These are phyloP conservation scores for Bungarus multicinctus DNA, from an alignment of 2,113 vertebrate genomes.

Conservation along the genomic window DNA sequence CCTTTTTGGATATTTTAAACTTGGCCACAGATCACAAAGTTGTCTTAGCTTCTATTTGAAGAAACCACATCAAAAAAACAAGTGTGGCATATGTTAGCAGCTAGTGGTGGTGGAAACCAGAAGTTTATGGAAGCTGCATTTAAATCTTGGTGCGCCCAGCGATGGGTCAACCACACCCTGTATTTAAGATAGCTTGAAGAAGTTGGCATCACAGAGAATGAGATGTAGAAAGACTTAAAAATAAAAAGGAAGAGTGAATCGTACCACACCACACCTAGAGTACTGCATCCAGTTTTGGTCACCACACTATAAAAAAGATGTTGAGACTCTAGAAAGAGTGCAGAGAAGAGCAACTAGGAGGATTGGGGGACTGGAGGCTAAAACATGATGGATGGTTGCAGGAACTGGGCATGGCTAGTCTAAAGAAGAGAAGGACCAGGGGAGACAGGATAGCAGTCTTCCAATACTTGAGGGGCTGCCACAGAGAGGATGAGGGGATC, in stretches of 20 bases:
- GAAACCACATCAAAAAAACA: slow-evolving; percentile 29
- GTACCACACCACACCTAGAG: too few relatives aligned
- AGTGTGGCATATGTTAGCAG: neutral
- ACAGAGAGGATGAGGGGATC: too few relatives aligned
- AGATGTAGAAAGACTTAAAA: neutral
- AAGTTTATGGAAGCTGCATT: neutral
- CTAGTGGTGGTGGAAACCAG: slow-evolving; percentile 16
- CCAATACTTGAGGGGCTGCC: too few relatives aligned
- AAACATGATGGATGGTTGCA: too few relatives aligned
- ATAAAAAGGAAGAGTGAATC: neutral
- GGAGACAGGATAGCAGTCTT: too few relatives aligned
- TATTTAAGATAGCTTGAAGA: slow-evolving; percentile 36
- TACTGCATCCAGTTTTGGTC: too few relatives aligned
- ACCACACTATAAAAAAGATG: too few relatives aligned
- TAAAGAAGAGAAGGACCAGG: too few relatives aligned
- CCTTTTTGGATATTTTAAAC: slow-evolving; percentile 29
- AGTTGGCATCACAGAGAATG: slow-evolving; percentile 1
- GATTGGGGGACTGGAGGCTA: too few relatives aligned
- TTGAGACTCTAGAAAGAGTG: too few relatives aligned
- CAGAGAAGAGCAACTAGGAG: too few relatives aligned
- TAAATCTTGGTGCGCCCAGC: neutral
- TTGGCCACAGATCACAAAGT: neutral
- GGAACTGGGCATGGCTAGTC: too few relatives aligned
- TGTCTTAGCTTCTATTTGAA: neutral
- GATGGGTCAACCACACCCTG: neutral